These are phyloP conservation scores for Rhopalosiphum maidis DNA, from an alignment of 1,140 invertebrate species.

Conservation along the genomic window DNA sequence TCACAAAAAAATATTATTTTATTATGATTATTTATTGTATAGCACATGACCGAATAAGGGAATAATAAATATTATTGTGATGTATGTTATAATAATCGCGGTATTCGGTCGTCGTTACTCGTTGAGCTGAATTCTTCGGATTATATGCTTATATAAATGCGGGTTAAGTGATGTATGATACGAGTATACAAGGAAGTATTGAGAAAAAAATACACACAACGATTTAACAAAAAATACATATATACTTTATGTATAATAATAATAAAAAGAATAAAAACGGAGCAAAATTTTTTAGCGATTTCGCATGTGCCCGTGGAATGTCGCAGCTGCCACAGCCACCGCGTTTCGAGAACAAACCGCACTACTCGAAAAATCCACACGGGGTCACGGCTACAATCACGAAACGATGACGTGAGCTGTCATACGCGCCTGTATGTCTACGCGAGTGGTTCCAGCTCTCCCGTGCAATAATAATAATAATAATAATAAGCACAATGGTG, in stretches of 20 bases:
- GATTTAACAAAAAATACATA: neutral
- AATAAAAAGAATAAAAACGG: neutral
- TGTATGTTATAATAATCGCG: neutral
- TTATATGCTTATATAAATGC: neutral
- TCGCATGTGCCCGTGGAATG: neutral
- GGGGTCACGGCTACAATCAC: constrained; percentile 15
- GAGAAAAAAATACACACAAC: neutral
- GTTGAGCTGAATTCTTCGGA: neutral
- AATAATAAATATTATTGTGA: neutral
- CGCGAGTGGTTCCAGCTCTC: neutral
- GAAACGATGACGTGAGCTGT: constrained; percentile 35
- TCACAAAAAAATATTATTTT: neutral
- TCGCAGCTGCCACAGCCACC: constrained; percentile 16
- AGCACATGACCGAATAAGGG: no score
- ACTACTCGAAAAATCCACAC: neutral
- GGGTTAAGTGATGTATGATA: neutral
- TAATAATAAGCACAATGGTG: neutral
- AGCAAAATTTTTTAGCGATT: neutral
- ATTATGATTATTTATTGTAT: neutral
- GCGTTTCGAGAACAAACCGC: neutral
- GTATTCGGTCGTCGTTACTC: neutral
- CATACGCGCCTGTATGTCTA: neutral
- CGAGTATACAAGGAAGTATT: neutral
- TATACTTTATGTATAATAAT: neutral
- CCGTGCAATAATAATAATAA: neutral